Percentiles rank a stretch among this genome's conserved stretches.
Evolutionary conservation across 2,113 vertebrate genomes (phyloP).

Genomic region (Melanotaenia duboulayi): DNA sequence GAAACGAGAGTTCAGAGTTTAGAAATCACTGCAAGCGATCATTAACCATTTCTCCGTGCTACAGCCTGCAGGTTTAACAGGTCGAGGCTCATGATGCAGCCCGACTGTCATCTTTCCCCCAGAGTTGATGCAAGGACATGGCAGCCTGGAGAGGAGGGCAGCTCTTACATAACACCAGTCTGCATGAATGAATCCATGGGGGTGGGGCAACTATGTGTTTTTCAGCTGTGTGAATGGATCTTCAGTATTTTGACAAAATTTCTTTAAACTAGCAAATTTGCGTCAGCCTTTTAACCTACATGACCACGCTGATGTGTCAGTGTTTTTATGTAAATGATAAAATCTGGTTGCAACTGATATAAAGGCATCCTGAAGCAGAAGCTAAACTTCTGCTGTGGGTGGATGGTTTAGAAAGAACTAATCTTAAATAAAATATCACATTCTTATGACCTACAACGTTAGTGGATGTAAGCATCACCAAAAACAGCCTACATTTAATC

Average conservation of each 20-base stretch:
- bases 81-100: neutral
- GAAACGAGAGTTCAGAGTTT: neutral
- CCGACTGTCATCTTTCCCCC: neutral
- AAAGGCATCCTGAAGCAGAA: no score
- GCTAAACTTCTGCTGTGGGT: neutral
- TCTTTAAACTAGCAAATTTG: slow-evolving; percentile 3
- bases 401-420: no score
- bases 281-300: slow-evolving; percentile 1
- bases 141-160: slow-evolving; percentile 44
- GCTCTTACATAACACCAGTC: slow-evolving; percentile 66
- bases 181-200: slow-evolving; percentile 60
- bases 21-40: neutral
- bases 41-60: neutral
- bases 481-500: neutral
- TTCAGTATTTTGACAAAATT: neutral
- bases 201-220: neutral
- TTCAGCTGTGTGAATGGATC: slow-evolving; percentile 1
- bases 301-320: neutral
- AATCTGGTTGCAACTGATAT: no score
- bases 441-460: neutral
- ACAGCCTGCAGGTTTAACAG: slow-evolving; percentile 29
- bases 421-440: neutral
- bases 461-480: slow-evolving; percentile 11
- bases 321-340: neutral
- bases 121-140: slow-evolving; percentile 57